A percentile compares a stretch with the other conserved stretches of the same genome.
These are phyloP conservation scores for Glomeris maerens DNA, from an alignment of 1,140 invertebrate genomes.

Conservation along the genomic window DNA sequence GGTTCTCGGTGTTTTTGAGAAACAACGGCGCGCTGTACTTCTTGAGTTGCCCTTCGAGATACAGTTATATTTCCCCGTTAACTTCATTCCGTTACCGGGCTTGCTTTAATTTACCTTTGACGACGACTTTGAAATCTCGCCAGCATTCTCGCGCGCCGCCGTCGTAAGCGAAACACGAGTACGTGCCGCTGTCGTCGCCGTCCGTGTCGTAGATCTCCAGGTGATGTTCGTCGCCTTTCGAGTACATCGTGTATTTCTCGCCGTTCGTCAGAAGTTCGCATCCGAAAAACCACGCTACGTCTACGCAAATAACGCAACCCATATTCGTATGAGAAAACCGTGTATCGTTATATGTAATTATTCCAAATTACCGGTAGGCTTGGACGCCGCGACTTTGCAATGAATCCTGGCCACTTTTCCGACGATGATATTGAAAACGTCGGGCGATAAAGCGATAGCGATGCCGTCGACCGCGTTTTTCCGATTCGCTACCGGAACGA, in stretches of 20 bases:
- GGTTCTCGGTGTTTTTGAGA: no score
- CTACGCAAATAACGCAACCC: neutral
- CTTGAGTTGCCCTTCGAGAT: no score
- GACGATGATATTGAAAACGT: neutral
- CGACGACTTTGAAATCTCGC: conserved; percentile 2
- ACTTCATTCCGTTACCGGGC: no score
- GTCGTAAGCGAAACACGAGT: conserved; percentile 1
- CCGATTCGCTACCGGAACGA: neutral
- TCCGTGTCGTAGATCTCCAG: conserved; percentile 5
- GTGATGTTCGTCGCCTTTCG: neutral
- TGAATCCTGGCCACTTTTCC: neutral
- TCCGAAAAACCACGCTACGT: conserved; percentile 7
- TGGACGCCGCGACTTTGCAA: neutral
- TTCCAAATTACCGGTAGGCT: neutral
- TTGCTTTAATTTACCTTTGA: conserved; percentile 1
- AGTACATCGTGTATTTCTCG: neutral
- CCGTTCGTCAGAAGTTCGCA: neutral
- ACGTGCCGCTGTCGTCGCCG: neutral
- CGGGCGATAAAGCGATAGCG: neutral
- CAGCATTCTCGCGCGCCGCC: neutral
- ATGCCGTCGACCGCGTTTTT: neutral
- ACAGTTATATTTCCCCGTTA: no score
- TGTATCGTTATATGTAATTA: neutral
- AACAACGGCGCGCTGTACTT: no score
- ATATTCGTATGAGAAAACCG: neutral